Evolutionary conservation across 2,888 invertebrate genomes (phyloP), one percentile per base, ranked within the genome.

Genomic region (Cerceris ruficornis): DNA sequence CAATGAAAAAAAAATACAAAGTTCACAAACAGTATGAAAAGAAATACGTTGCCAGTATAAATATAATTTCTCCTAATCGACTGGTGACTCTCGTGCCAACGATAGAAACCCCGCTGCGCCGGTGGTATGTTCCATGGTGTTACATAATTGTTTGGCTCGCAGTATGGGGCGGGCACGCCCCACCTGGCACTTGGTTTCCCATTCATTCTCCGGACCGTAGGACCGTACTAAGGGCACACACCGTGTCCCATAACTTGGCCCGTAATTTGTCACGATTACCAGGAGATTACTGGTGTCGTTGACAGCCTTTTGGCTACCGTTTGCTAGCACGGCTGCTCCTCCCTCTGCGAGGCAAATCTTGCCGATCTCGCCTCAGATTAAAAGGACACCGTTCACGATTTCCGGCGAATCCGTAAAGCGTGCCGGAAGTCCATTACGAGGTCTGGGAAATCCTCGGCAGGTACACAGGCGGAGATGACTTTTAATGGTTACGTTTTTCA

Each of bases 191-290:
- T 84, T 84, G 61, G 67, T 70, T 59, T 75, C 82, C 87, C 86
- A 89, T 90, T 90, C 87, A 87, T 86, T 69, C 80, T 59, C 69
- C 67, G 77, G 71, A 66, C 69, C 75, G 71, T 73, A 77, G 74
- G 58, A 72, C 73, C 75, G 61, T 65, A 64, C 62, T 72, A 76
- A 67, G 75, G 54, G 61, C 73, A 74, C 60, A 15, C 69, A 58
- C 61, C 49, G 13, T 54, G 69, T 57, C 66, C 86, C 80, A 72
- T 83, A 85, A 83, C 81, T 67, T 77, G 7, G 84, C 80, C 81
- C 80, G 86, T 87, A 89, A 91, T 91, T 91, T 91, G 90, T 91
- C 91, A 91, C 87, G 91, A 91, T 91, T 91, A 91, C 85, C 87
- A 84, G 77, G 85, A 90, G 91, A 91, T 91, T 91, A 91, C 89